phyloP scores from a whole-genome alignment of 2,888 invertebrate species.

The Limnephilus auricula region DNA sequence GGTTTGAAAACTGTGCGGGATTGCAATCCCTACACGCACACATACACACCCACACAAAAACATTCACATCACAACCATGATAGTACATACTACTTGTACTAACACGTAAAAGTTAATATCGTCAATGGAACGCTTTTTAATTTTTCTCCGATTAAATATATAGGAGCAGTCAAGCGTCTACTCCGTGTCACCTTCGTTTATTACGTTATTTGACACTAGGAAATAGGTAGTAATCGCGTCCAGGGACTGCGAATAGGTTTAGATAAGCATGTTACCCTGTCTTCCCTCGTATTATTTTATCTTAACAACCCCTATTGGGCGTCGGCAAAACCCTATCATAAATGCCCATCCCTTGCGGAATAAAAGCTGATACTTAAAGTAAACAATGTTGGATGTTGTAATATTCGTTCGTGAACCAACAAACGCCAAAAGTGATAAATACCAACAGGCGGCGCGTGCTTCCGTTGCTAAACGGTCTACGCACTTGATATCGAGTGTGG shows the following conservation, averaged over 20 bases:
- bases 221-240: neutral
- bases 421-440: conserved; percentile 34
- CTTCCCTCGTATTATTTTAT: conserved; percentile 41
- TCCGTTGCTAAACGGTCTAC: neutral
- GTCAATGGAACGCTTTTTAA: neutral
- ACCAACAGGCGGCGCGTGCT: neutral
- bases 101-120: neutral
- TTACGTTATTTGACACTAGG: neutral
- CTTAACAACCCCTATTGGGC: conserved; percentile 34
- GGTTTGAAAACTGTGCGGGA: too few relatives aligned
- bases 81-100: neutral
- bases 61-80: too few relatives aligned
- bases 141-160: neutral
- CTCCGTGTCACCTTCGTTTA: neutral
- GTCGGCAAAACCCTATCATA: conserved; percentile 34
- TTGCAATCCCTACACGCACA: too few relatives aligned
- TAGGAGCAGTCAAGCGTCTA: neutral
- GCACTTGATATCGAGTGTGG: neutral
- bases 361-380: conserved; percentile 41
- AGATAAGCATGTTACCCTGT: conserved; percentile 14
- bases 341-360: conserved; percentile 25
- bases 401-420: conserved; percentile 11
- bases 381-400: conserved; percentile 31
- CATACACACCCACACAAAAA: too few relatives aligned
- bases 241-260: neutral